These are phyloP conservation scores for Smutsia temminckii DNA, from an alignment of 2,797 vertebrate genomes.

Conservation along the genomic window DNA sequence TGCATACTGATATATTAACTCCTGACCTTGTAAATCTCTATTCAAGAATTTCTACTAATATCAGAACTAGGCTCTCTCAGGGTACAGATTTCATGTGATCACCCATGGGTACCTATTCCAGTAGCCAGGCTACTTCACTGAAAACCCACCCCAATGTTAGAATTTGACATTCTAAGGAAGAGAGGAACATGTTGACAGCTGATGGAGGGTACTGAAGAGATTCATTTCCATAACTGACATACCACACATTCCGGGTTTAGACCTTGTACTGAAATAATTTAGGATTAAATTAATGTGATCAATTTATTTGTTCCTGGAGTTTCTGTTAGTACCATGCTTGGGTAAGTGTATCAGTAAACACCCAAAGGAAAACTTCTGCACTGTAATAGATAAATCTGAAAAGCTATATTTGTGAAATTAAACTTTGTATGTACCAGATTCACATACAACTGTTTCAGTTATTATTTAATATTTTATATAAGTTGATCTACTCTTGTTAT, in stretches of 20 bases:
- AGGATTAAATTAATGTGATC: not conserved
- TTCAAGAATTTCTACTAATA: not conserved
- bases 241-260: not conserved
- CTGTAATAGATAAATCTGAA: not conserved
- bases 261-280: not conserved
- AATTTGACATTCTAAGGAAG: not conserved
- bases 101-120: fast-evolving
- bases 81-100: not conserved
- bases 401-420: not conserved
- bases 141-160: not conserved
- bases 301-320: not conserved
- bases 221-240: not conserved
- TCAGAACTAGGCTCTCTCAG: not conserved
- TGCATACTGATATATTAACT: not conserved
- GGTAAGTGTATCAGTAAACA: not conserved
- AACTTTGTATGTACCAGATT: not conserved
- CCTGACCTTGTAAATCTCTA: not conserved
- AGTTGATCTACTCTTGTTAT: not conserved
- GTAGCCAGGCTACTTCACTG: not conserved
- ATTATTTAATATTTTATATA: not conserved
- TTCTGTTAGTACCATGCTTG: not conserved
- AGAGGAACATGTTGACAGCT: not conserved
- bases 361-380: not conserved
- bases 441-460: not conserved
- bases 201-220: not conserved